A percentile compares a stretch with the other conserved stretches of the same genome.
Evolutionary conservation across 2,888 invertebrate genomes (phyloP).

Genomic region (Drosophila affinis): DNA sequence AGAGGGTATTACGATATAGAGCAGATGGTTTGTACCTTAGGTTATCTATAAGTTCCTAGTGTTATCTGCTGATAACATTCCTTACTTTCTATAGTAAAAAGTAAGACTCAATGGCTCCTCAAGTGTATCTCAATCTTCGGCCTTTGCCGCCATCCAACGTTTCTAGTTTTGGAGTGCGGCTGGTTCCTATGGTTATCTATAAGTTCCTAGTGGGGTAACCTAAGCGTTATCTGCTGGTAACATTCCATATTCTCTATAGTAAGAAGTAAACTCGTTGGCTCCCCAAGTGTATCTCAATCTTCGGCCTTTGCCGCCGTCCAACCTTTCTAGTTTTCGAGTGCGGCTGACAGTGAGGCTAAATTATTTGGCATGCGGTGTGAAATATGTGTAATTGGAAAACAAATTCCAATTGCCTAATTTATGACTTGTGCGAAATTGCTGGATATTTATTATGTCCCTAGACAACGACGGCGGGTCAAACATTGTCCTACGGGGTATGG

Average conservation of each 20-base stretch:
- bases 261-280: not conserved
- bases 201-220: no score
- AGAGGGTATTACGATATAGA: not conserved
- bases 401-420: constrained; percentile 78
- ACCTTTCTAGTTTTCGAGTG: constrained; percentile 24
- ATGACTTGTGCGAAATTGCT: constrained; percentile 69
- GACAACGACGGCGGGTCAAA: constrained; percentile 48
- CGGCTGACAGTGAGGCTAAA: constrained; percentile 44
- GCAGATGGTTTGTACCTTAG: no score
- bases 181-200: not conserved
- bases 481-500: constrained; percentile 32
- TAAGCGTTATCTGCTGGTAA: no score
- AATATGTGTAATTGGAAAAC: constrained; percentile 80
- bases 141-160: constrained; percentile 5
- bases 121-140: not conserved
- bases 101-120: not conserved
- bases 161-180: constrained; percentile 23
- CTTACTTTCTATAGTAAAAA: not conserved
- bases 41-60: no score
- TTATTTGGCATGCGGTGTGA: constrained; percentile 74
- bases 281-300: not conserved
- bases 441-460: constrained; percentile 65
- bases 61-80: no score
- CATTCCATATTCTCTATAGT: not conserved
- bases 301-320: not conserved